Conservation (phyloP, 2,797 vertebrate genomes). For the Otolemur crassicaudatus region DNA sequence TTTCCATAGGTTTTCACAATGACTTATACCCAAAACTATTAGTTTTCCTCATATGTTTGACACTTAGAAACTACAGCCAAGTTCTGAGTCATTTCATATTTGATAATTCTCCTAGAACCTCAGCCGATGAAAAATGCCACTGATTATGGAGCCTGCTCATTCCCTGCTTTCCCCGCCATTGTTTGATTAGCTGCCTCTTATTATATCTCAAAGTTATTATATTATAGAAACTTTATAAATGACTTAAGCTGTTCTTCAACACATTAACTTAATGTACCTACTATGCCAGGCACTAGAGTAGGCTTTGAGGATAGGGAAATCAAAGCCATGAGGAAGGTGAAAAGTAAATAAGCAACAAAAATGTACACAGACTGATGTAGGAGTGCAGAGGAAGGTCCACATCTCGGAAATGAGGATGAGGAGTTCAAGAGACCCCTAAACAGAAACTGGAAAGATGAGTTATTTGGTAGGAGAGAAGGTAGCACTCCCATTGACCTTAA, state of each 20-base stretch:
- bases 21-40: neutral
- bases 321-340: neutral
- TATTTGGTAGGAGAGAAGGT: neutral
- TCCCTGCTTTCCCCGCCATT: neutral
- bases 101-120: constrained; percentile 26
- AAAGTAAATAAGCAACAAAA: neutral
- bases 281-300: neutral
- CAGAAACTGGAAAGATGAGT: neutral
- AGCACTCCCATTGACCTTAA: neutral
- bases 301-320: neutral
- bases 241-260: neutral
- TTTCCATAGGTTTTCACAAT: constrained; percentile 50
- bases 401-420: neutral
- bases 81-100: constrained; percentile 40
- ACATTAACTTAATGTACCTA: neutral
- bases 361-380: neutral
- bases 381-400: neutral
- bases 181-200: neutral
- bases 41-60: constrained; percentile 6
- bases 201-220: neutral
- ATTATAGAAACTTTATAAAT: constrained; percentile 6
- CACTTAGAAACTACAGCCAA: constrained; percentile 43
- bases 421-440: neutral
- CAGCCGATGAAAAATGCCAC: constrained; percentile 6
- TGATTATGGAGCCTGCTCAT: neutral